Base-by-base conservation (phyloP, 2,888 invertebrate genomes). In the Plemyria rubiginata region DNA sequence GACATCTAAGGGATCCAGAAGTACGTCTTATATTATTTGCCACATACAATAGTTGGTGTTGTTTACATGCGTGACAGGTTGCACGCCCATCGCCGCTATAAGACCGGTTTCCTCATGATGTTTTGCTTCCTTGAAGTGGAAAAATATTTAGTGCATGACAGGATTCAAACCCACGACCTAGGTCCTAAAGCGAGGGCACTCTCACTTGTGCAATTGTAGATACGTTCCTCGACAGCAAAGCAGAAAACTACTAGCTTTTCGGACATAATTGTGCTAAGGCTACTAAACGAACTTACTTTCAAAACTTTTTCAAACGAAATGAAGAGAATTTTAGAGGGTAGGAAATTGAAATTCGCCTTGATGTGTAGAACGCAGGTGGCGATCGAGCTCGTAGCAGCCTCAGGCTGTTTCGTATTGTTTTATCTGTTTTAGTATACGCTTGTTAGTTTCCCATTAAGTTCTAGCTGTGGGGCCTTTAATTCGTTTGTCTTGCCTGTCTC, bases 291-390 rank as follows among this genome's bases (percentile, higher is more conserved):
- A 88, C 11, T 2, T 84, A 86, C 80, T 85, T 85, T 60, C 66
- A 55, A 74, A 73, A 85, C 80, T 79, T 85, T 78, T 55, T 70
- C 71, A 65, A 72, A 71, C 73, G 77, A 75, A 77, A 60, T 60
- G 63, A 78, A 82, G 82, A 81, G 82, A 82, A 85, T 87, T 68
- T 62, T 65, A 65, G 60, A 84, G 75, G 83, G 82, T 78, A 79
- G 80, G 81, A 85, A 85, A 87, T 86, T 85, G 79, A 85, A 87
- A 88, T 79, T 79, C 80, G 76, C 82, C 84, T 84, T 86, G 82
- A 82, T 80, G 81, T 80, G 70, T 84, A 83, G 82, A 85, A 81
- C 75, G 59, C 65, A 68, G 69, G 71, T 71, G 67, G 66, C 32
- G 60, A 83, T 84, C 70, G 78, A 81, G 74, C 70, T 60, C 64